Evolutionary conservation across 2,888 invertebrate species (phyloP).

Genomic region (Polia nebulosa): DNA sequence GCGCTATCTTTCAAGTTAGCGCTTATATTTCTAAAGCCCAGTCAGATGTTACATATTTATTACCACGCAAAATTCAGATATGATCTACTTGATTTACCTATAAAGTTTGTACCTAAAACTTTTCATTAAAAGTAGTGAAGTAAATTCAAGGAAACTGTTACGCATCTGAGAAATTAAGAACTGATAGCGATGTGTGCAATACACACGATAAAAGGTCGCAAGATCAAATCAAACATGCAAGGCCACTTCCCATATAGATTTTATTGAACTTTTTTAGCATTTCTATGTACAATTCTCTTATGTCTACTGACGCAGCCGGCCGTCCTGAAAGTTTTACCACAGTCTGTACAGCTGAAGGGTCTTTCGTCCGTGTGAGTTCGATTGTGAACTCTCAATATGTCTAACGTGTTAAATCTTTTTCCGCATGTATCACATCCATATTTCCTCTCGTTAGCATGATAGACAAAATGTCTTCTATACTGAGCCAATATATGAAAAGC

Average conservation of each 20-base stretch:
- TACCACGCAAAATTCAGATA: conserved; percentile 7
- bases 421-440: conserved; percentile 89
- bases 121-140: conserved; percentile 1
- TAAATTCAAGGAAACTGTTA: conserved; percentile 14
- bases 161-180: conserved; percentile 33
- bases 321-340: conserved; percentile 88
- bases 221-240: conserved; percentile 63
- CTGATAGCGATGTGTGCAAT: conserved; percentile 45
- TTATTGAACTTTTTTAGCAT: conserved; percentile 75
- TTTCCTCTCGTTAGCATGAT: conserved; percentile 90
- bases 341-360: conserved; percentile 85
- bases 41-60: conserved; percentile 23
- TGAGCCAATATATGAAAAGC: conserved; percentile 89
- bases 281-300: conserved; percentile 85
- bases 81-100: background rate
- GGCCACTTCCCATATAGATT: conserved; percentile 46
- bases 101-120: conserved; percentile 12
- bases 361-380: conserved; percentile 88
- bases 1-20: conserved; percentile 68
- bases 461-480: conserved; percentile 87
- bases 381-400: conserved; percentile 88
- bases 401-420: conserved; percentile 89
- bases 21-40: conserved; percentile 48
- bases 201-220: conserved; percentile 56
- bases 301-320: conserved; percentile 88